phyloP scores from a whole-genome alignment of 2,888 invertebrate species.

The Capitulum mitella region DNA sequence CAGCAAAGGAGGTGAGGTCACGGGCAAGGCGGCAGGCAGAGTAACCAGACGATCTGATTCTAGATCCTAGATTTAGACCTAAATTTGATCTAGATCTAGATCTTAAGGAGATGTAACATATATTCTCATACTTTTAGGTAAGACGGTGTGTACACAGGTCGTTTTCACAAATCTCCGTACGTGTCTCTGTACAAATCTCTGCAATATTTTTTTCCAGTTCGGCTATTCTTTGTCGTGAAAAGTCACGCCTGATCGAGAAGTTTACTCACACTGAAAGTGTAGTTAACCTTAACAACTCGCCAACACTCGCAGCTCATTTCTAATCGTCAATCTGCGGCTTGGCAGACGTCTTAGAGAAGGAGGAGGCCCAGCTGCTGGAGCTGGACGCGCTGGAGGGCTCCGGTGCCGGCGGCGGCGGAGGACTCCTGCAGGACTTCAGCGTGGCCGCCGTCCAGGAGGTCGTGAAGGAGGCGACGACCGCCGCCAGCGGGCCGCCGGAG shows the following conservation, averaged over 20 bases:
- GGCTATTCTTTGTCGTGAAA: too few species aligned
- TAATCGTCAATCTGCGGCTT: too few species aligned
- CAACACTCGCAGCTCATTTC: background rate
- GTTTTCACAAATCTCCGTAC: background rate
- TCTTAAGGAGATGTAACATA: too few species aligned
- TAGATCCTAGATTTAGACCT: too few species aligned
- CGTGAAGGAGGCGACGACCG: background rate
- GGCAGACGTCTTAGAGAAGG: background rate
- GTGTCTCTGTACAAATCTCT: background rate
- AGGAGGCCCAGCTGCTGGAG: background rate
- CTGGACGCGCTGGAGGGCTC: background rate
- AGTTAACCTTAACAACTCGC: background rate
- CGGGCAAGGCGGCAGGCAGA: too few species aligned
- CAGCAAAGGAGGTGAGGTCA: background rate
- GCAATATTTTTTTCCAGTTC: background rate
- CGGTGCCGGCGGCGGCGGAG: background rate
- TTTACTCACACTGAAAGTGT: too few species aligned
- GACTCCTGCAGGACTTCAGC: background rate
- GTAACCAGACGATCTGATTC: too few species aligned
- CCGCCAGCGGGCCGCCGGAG: background rate
- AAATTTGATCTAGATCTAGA: too few species aligned
- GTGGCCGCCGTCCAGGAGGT: background rate
- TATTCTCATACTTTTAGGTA: too few species aligned
- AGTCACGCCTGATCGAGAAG: too few species aligned
- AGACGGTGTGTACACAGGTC: too few species aligned